Evolutionary conservation across 1,140 invertebrate genomes (phyloP), one percentile per base, ranked within the genome.

Genomic region (Drosophila saltans): DNA sequence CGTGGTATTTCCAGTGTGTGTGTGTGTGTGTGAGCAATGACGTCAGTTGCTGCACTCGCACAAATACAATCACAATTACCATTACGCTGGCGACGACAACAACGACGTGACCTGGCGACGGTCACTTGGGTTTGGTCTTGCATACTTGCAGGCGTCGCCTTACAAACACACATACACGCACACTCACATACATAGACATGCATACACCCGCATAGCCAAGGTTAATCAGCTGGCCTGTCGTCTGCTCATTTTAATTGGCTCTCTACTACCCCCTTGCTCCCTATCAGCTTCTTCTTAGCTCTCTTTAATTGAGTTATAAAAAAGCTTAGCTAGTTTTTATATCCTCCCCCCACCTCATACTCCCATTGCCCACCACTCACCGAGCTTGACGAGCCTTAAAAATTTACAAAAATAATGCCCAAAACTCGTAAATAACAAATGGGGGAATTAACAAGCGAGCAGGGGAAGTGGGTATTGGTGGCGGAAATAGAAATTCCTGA

Each of bases 31-130:
- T 55, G 74, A 28, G 45, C 57, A 74, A 74, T 89, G 84, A 89
- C 84, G 84, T 89, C 84, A 89, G 45, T 81, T 74, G 75, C 81
- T 84, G 84, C 85, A 89, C 84, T 89, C 69, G 74, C 84, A 83
- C 84, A 89, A 89, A 83, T 89, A 75, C 80, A 84, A 88, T 80
- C 84, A 83, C 84, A 89, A 89, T 89, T 89, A 75, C 80, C 84
- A 88, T 80, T 88, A 65, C 76, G 55, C 33, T 63, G 57, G 48
- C 60, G 43, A 69, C 69, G 72, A 63, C 55, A 59, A 70, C 55
- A 59, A 70, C 72, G 48, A 74, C 78, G 75, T 86, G 82, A 79
- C 82, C 82, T 86, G 82, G 64, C 76, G 84, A 82, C 79, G 83
- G 83, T 88, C 82, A 86, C 80, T 85, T 81, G 81, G 78, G 75